Percentiles rank a stretch among this genome's conserved stretches.
Evolutionary conservation across 2,113 vertebrate species (phyloP).

Genomic region (Rutilus rutilus): DNA sequence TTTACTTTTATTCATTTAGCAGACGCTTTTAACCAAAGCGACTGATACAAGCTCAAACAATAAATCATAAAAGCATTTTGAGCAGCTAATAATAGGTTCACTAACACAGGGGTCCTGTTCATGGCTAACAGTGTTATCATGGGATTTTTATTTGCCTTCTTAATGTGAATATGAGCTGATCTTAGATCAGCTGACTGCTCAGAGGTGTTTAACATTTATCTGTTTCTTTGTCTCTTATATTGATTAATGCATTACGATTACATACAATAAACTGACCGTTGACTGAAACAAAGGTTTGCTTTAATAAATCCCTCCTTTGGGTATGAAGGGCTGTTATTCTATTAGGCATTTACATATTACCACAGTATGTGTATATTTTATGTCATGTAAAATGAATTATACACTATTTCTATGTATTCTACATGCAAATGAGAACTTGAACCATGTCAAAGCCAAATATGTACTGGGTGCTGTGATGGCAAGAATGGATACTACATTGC

Average conservation of each 20-base stretch:
- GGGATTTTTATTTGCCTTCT: conserved; percentile 9
- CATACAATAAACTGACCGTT: conserved; percentile 3
- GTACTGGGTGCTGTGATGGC: conserved; percentile 31
- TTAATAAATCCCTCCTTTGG: conserved; percentile 21
- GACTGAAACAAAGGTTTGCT: background rate
- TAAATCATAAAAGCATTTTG: conserved; percentile 7
- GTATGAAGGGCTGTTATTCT: conserved; percentile 31
- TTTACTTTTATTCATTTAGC: background rate
- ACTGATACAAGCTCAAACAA: conserved; percentile 1
- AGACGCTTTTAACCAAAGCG: background rate
- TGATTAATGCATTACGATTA: background rate
- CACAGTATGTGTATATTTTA: conserved; percentile 35
- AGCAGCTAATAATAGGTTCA: background rate
- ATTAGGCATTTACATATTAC: background rate
- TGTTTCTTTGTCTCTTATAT: background rate
- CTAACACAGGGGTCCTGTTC: background rate
- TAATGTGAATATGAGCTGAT: conserved; percentile 27
- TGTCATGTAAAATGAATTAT: conserved; percentile 22
- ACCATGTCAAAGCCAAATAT: conserved; percentile 35
- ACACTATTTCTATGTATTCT: conserved; percentile 31
- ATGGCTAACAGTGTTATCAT: conserved; percentile 2
- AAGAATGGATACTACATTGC: conserved; percentile 2
- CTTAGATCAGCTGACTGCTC: conserved; percentile 11
- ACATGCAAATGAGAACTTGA: background rate
- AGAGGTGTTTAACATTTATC: conserved; percentile 18